Evolutionary conservation across 2,888 invertebrate species (phyloP).

Genomic region (Chesias legatella): DNA sequence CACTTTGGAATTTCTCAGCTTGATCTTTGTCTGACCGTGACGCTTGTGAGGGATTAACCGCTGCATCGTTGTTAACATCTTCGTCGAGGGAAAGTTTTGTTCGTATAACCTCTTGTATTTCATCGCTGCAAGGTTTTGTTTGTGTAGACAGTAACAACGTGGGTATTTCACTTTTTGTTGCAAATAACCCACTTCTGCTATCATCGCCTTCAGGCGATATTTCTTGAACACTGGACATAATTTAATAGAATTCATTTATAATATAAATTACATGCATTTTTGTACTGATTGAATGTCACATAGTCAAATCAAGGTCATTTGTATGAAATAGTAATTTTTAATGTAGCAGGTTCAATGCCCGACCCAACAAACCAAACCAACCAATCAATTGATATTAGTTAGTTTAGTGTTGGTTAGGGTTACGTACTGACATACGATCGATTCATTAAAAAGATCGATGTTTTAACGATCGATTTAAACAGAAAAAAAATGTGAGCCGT

Average conservation of each 20-base stretch:
- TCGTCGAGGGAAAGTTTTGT: conserved; percentile 1
- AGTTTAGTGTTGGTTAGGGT: too few relatives aligned
- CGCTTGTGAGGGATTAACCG: not conserved
- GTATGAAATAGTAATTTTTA: conserved; percentile 12
- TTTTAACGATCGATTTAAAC: too few relatives aligned
- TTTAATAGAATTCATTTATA: conserved; percentile 9
- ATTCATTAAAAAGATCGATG: too few relatives aligned
- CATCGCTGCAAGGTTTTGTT: conserved; percentile 37
- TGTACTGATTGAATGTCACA: not conserved
- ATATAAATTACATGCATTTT: too few relatives aligned
- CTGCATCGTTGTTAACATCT: not conserved
- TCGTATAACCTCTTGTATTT: conserved; percentile 34
- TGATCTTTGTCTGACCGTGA: conserved; percentile 4
- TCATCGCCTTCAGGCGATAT: conserved; percentile 39
- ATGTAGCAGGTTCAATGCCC: conserved; percentile 22
- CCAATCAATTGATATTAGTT: too few relatives aligned
- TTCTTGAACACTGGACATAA: conserved; percentile 46
- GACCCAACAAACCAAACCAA: conserved; percentile 8
- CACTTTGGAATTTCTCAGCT: conserved; percentile 7
- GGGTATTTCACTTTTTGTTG: conserved; percentile 30
- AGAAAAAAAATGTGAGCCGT: too few relatives aligned
- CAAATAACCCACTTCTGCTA: conserved; percentile 40
- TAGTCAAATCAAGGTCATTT: conserved; percentile 2
- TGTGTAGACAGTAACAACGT: conserved; percentile 43
- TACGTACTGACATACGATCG: too few relatives aligned